phyloP scores from a whole-genome alignment of 2,888 invertebrate species.

The Eupithecia tripunctaria region DNA sequence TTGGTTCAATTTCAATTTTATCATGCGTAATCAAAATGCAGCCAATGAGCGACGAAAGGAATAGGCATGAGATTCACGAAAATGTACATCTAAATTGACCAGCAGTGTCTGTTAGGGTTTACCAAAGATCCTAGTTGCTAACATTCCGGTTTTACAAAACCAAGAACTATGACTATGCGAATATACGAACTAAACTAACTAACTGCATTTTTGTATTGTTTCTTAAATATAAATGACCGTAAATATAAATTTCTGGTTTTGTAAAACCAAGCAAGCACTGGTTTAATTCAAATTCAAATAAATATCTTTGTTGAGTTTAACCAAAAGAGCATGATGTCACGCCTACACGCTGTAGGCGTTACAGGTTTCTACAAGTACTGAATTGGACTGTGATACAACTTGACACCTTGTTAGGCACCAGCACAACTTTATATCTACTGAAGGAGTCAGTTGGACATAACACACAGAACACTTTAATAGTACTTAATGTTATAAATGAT shows the following conservation, averaged over 20 bases:
- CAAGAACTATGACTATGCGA: too few species aligned
- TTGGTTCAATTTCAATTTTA: too few species aligned
- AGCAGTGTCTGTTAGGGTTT: too few species aligned
- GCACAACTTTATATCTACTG: background rate
- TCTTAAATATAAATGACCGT: too few species aligned
- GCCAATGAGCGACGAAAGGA: too few species aligned
- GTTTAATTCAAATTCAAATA: background rate
- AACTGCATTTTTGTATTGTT: background rate
- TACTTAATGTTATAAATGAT: too few species aligned
- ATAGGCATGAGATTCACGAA: too few species aligned
- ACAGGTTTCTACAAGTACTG: conserved; percentile 44
- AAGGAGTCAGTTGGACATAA: conserved; percentile 4
- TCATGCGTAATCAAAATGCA: too few species aligned
- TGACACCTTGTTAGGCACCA: conserved; percentile 19
- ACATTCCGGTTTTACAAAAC: too few species aligned
- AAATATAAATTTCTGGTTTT: background rate
- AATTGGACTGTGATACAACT: conserved; percentile 41
- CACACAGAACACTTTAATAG: background rate
- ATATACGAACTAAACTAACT: too few species aligned
- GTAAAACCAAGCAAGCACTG: background rate
- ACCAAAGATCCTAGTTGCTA: too few species aligned
- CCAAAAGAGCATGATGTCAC: conserved; percentile 42
- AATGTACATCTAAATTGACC: too few species aligned
- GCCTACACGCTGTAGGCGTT: conserved; percentile 43
- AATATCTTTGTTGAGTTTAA: background rate